Base-by-base conservation (phyloP, 2,888 invertebrate genomes). In the Dioctria rufipes region DNA sequence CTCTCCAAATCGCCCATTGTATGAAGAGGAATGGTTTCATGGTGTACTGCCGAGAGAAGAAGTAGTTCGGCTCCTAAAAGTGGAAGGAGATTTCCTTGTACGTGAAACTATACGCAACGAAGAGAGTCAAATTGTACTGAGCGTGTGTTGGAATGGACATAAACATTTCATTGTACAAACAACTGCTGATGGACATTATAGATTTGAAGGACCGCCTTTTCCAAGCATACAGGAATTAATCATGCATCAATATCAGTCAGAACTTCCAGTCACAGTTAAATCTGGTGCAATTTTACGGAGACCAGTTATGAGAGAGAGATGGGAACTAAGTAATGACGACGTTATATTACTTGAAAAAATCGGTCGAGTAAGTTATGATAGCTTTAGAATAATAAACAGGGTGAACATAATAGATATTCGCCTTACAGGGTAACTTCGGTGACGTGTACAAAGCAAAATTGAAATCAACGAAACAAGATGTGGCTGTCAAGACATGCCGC, bases 111-210 rank as follows among this genome's bases (percentile, higher is more conserved):
- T 94, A 82, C 91, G 96, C 86, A 96, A 97, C 86, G 96, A 96
- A 86, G 96, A 96, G 86, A 93, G 95, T 84, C 98, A 98, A 90
- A 95, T 96, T 67, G 98, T 98, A 81, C 90, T 98, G 65, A 98
- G 98, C 11, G 98, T 98, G 1, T 96, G 95, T 88, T 98, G 98
- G 98, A 95, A 96, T 81, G 96, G 97, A 37, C 97, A 98, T 86
- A 97, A 97, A 88, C 98, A 98, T 90, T 98, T 98, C 88, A 98
- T 98, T 85, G 97, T 98, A 81, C 98, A 98, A 91, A 97, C 96
- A 13, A 96, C 96, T 3, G 92, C 94, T 5, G 98, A 98, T 91
- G 96, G 96, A 37, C 95, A 96, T 88, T 98, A 94, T 89, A 92
- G 97, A 85, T 98, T 98, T 89, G 98, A 98, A 90, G 98, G 98